These are phyloP conservation scores for Anarhynchus alexandrinus DNA, from an alignment of 2,113 vertebrate species.

Conservation along the genomic window DNA sequence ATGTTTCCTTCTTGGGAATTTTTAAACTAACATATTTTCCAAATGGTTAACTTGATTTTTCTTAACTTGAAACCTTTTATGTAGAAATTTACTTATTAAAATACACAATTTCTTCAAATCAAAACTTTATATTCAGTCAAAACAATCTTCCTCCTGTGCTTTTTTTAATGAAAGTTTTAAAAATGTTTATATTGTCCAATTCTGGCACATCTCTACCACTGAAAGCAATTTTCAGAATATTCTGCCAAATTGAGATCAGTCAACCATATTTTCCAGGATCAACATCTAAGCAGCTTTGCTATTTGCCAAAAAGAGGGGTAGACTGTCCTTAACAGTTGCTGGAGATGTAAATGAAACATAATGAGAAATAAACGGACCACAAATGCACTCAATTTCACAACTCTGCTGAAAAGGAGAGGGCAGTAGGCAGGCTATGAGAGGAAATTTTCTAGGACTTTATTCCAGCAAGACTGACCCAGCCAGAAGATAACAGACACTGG, in stretches of 20 bases:
- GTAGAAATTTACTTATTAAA: neutral
- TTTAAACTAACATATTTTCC: neutral
- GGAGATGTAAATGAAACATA: neutral
- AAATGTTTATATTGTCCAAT: neutral
- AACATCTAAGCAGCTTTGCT: neutral
- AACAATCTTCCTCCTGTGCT: neutral
- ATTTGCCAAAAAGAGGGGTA: neutral
- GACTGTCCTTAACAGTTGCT: neutral
- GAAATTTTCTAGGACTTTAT: neutral
- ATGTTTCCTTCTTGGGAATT: neutral
- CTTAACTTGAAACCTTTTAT: neutral
- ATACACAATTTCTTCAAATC: neutral
- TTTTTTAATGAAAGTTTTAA: neutral
- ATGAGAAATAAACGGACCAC: neutral
- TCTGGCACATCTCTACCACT: neutral
- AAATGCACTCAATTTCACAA: neutral
- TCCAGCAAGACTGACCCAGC: neutral
- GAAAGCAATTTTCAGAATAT: conserved; percentile 4
- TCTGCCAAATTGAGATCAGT: neutral
- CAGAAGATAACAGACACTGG: neutral
- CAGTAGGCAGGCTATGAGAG: neutral
- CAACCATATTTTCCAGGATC: neutral
- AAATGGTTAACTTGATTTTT: neutral
- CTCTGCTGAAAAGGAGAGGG: rapidly evolving
- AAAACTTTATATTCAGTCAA: neutral